Conservation (phyloP, 1,140 invertebrate species). For the Magallana gigas region DNA sequence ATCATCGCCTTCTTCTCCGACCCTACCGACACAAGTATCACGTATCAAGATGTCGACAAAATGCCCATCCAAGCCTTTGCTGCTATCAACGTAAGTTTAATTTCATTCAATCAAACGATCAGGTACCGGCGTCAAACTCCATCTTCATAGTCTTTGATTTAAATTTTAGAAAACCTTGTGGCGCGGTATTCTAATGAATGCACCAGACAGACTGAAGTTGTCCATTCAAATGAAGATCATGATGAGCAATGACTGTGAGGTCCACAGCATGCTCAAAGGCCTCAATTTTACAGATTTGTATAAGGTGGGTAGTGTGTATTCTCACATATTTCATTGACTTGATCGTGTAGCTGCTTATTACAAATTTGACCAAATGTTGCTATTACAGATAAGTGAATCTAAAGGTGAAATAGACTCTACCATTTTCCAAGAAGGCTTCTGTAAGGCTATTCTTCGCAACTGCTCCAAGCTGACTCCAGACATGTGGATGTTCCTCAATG, state of each 20-base stretch:
- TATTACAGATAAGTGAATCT: not conserved
- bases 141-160: too few relatives aligned
- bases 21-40: not conserved
- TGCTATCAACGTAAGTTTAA: not conserved
- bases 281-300: not conserved
- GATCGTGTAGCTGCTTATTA: too few relatives aligned
- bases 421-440: not conserved
- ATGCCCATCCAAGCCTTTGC: conserved; percentile 4
- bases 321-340: too few relatives aligned
- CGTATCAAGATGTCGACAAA: not conserved
- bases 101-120: not conserved
- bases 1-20: not conserved
- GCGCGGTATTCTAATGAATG: not conserved
- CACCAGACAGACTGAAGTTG: not conserved
- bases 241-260: not conserved
- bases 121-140: too few relatives aligned
- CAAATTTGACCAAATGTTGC: too few relatives aligned
- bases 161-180: not conserved
- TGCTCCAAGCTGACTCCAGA: not conserved
- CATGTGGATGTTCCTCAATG: not conserved
- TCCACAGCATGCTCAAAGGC: not conserved
- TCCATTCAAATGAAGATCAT: not conserved
- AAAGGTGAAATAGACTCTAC: not conserved
- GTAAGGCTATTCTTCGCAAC: not conserved
- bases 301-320: not conserved